These are phyloP conservation scores for Muschampia plurimacula DNA, from an alignment of 2,888 invertebrate genomes.

Conservation along the genomic window DNA sequence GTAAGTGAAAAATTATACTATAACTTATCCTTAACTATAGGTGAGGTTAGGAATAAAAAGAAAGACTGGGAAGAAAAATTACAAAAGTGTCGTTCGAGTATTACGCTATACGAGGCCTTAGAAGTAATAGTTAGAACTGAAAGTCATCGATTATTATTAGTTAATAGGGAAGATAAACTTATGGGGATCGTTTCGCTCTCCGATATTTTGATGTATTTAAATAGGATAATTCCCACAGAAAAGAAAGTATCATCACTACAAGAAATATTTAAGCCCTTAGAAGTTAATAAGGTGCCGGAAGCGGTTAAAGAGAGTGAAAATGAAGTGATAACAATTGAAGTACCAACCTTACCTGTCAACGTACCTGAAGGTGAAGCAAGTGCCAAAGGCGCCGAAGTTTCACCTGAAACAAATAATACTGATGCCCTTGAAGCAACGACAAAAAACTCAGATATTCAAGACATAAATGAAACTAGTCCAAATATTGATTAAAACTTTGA, in stretches of 20 bases:
- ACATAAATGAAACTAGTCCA: slow-evolving; percentile 52
- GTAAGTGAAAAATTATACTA: slow-evolving; percentile 97
- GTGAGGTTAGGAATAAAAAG: slow-evolving; percentile 94
- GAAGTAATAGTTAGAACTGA: slow-evolving; percentile 96
- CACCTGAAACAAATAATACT: slow-evolving; percentile 46
- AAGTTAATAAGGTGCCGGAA: slow-evolving; percentile 79
- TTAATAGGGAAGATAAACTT: slow-evolving; percentile 80
- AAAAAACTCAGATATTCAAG: slow-evolving; percentile 48
- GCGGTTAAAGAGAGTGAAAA: slow-evolving; percentile 76
- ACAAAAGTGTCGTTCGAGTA: slow-evolving; percentile 94
- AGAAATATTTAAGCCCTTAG: slow-evolving; percentile 80
- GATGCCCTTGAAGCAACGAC: slow-evolving; percentile 41
- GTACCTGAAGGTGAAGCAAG: slow-evolving; percentile 62
- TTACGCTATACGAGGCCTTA: slow-evolving; percentile 93
- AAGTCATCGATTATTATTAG: slow-evolving; percentile 86
- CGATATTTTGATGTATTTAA: slow-evolving; percentile 82
- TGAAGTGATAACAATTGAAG: slow-evolving; percentile 75
- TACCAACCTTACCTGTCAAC: slow-evolving; percentile 64
- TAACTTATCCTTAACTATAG: slow-evolving; percentile 94
- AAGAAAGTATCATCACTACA: slow-evolving; percentile 80
- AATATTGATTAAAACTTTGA: slow-evolving; percentile 48
- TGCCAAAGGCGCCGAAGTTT: slow-evolving; percentile 44
- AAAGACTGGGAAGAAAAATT: slow-evolving; percentile 97
- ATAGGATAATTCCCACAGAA: slow-evolving; percentile 80
- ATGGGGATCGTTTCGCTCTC: slow-evolving; percentile 80